Conservation (phyloP, 2,113 vertebrate genomes). For the Cyprinodon variegatus region DNA sequence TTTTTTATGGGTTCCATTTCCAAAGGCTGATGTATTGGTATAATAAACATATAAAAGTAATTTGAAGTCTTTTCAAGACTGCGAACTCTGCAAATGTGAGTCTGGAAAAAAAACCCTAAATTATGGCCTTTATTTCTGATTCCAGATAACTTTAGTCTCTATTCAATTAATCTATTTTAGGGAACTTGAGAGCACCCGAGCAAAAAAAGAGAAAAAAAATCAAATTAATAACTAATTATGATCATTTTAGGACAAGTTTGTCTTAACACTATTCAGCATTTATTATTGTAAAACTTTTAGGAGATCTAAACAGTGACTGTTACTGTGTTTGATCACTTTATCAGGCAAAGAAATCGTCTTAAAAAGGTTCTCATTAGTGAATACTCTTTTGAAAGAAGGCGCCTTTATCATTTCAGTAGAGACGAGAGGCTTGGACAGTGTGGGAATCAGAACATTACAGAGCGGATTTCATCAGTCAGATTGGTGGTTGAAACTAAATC, state of each 20-base stretch:
- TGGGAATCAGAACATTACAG: background rate
- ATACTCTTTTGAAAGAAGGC: background rate
- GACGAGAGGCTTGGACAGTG: background rate
- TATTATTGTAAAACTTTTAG: background rate
- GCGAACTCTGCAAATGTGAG: no score
- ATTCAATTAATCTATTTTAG: no score
- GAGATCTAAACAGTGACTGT: background rate
- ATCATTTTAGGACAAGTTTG: background rate
- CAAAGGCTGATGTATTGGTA: no score
- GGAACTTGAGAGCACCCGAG: no score
- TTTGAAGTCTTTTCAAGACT: no score
- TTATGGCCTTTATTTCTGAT: no score
- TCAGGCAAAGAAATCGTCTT: background rate
- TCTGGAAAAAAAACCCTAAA: no score
- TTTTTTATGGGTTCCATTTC: no score
- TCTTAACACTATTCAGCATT: background rate
- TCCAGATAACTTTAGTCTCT: no score
- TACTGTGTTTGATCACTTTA: background rate
- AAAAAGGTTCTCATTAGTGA: background rate
- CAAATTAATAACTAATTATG: no score
- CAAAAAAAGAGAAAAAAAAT: no score
- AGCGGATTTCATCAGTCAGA: background rate
- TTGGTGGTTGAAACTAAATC: conserved; percentile 6
- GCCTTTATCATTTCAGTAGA: background rate
- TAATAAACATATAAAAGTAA: no score